phyloP scores from a whole-genome alignment of 2,113 vertebrate genomes.

The Actenoides hombroni region DNA sequence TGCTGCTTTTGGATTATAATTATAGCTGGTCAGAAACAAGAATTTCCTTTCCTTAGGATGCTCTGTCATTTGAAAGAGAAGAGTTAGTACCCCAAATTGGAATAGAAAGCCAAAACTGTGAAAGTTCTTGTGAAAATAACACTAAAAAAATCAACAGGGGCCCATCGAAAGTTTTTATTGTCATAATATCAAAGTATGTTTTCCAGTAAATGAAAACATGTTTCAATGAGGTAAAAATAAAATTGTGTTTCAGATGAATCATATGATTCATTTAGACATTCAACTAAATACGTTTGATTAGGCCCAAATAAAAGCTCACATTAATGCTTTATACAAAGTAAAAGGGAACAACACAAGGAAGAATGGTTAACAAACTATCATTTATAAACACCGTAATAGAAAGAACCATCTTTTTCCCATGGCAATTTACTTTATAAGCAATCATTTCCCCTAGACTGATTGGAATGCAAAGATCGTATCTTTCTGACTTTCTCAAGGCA shows the following conservation, averaged over 20 bases:
- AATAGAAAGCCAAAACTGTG: constrained; percentile 4
- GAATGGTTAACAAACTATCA: background rate
- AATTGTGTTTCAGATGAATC: background rate
- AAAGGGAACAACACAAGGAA: background rate
- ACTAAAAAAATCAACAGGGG: background rate
- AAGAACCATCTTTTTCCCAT: background rate
- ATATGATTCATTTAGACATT: background rate
- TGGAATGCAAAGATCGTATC: background rate
- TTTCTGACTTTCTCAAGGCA: constrained; percentile 35
- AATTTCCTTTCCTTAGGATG: constrained; percentile 52
- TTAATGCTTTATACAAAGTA: background rate
- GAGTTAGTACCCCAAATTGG: background rate
- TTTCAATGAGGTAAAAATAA: constrained; percentile 10
- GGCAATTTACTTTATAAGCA: constrained; percentile 4
- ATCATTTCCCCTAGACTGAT: background rate
- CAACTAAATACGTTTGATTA: background rate
- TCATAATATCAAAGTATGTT: constrained; percentile 3
- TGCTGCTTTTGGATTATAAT: constrained; percentile 38
- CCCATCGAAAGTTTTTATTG: constrained; percentile 28
- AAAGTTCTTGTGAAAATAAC: constrained; percentile 31
- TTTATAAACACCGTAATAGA: background rate
- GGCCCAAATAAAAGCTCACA: background rate
- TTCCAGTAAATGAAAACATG: constrained; percentile 1
- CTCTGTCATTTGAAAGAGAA: constrained; percentile 13
- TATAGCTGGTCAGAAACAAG: constrained; percentile 24